Evolutionary conservation across 2,888 invertebrate species (phyloP), one percentile per base, ranked within the genome.

Genomic region (Megaustenia siamemsis): DNA sequence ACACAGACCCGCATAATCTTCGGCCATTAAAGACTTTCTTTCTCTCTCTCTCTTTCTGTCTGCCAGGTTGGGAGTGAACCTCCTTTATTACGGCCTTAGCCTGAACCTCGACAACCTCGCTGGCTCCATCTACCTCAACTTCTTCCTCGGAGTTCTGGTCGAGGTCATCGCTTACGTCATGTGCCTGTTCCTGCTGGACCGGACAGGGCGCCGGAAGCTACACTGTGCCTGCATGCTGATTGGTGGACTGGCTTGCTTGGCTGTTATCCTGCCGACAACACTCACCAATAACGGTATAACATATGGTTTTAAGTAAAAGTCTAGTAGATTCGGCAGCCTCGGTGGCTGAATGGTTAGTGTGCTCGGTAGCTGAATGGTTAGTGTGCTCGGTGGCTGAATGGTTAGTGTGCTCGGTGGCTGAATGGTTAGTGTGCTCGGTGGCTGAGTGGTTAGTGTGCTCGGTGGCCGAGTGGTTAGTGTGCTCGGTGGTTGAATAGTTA

Each of bases 31-130:
- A n/a, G n/a, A n/a, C n/a, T n/a, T n/a, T n/a, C n/a, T n/a, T n/a
- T n/a, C n/a, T n/a, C n/a, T n/a, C n/a, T n/a, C n/a, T n/a, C n/a
- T n/a, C n/a, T 15, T 1, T 12, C 53, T 0, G 15, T 77, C 80
- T 86, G 18, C 82, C 85, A 93, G 94, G 98, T 95, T 97, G 82
- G 96, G 97, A 0, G 97, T 97, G 86, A 97, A 97, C 4, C 95
- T 98, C 92, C 96, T 97, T 88, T 97, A 97, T 94, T 98, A 97
- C 92, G 97, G 97, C 0, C 96, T 97, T 96, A 97, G 90, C 95
- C 97, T 8, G 84, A 89, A 89, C 84, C 87, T 88, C 32, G 88
- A 88, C 8, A 90, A 90, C 84, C 86, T 90, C 85, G 96, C 96
- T 0, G 97, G 97, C 2, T 95, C 97, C 90, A 96, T 97, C 86